Evolutionary conservation across 2,113 vertebrate species (phyloP).

Genomic region (Heterotis niloticus): DNA sequence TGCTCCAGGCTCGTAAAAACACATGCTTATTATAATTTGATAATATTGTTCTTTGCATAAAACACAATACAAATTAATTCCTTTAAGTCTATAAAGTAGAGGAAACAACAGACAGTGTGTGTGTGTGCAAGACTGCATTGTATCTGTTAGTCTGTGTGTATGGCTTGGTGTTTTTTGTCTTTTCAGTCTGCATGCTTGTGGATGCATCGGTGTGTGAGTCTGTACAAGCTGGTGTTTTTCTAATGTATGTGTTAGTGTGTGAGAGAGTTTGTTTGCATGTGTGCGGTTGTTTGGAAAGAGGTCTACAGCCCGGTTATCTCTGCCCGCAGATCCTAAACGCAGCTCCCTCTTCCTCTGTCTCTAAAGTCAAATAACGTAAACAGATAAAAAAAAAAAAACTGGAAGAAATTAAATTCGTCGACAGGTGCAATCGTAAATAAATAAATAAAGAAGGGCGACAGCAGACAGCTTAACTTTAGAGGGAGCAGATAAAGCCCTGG

Average conservation of each 20-base stretch:
- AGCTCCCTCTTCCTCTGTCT: background rate
- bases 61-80: slow-evolving; percentile 11
- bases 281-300: background rate
- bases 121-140: background rate
- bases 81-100: background rate
- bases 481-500: background rate
- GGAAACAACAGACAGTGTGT: background rate
- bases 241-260: background rate
- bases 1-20: too few relatives aligned
- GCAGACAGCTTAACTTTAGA: slow-evolving; percentile 16
- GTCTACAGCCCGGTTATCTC: slow-evolving; percentile 10
- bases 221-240: background rate
- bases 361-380: slow-evolving; percentile 17
- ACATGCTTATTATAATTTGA: slow-evolving; percentile 8
- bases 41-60: slow-evolving; percentile 13
- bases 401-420: slow-evolving; percentile 14
- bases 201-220: background rate
- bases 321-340: background rate
- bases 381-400: slow-evolving; percentile 7
- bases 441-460: slow-evolving; percentile 1
- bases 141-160: background rate
- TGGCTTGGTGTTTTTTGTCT: too few relatives aligned
- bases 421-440: slow-evolving; percentile 12
- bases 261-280: background rate
- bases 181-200: too few relatives aligned